Conservation (phyloP, 2,797 vertebrate species). For the Sebastes oblongus region DNA sequence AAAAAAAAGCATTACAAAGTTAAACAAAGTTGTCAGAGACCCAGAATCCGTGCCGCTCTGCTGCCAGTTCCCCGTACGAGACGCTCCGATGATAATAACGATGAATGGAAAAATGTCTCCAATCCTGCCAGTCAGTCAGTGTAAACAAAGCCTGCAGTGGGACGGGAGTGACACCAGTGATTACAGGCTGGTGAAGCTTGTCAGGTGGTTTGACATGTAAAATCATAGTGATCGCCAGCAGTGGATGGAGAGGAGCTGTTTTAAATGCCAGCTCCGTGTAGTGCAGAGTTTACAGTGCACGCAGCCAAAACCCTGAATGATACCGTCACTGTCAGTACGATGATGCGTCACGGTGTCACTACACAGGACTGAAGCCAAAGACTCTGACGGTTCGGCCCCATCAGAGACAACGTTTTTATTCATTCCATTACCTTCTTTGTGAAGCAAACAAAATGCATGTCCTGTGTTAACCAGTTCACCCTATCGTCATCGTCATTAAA, state of each 20-base stretch:
- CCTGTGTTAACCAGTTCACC: too few species aligned
- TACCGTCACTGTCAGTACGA: neutral
- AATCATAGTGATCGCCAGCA: neutral
- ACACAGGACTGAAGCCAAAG: neutral
- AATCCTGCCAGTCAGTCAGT: neutral
- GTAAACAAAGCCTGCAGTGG: constrained; percentile 3
- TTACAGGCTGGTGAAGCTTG: neutral
- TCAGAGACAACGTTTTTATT: neutral
- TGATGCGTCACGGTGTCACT: neutral
- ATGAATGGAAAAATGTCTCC: neutral
- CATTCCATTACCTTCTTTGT: neutral
- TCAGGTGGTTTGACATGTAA: neutral
- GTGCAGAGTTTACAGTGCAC: neutral
- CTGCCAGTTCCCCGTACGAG: neutral
- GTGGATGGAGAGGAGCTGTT: neutral
- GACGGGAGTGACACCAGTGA: neutral
- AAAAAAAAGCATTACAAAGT: neutral
- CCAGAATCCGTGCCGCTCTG: neutral
- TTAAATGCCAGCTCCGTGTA: neutral
- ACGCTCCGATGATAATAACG: too few species aligned
- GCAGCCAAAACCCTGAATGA: neutral
- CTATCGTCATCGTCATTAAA: too few species aligned
- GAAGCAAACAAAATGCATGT: too few species aligned
- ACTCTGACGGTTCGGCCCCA: neutral
- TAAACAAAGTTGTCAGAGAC: neutral